These are phyloP conservation scores for Zosterops lateralis DNA, from an alignment of 2,113 vertebrate genomes.

Conservation along the genomic window DNA sequence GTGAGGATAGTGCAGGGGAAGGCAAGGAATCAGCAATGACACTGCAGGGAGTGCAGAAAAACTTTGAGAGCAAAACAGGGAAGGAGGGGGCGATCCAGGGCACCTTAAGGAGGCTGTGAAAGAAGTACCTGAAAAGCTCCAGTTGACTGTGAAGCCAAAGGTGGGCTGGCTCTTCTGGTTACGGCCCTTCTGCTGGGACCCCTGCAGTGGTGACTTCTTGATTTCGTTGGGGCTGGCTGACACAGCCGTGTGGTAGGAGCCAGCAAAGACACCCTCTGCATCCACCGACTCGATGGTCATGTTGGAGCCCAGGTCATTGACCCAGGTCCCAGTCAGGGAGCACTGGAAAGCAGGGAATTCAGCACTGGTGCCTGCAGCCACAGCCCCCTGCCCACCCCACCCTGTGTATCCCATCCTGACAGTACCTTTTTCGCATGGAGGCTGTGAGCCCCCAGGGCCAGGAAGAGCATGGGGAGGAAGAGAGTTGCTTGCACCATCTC, in stretches of 20 bases:
- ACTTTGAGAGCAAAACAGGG: fast-evolving
- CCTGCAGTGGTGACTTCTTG: background rate
- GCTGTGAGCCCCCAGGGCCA: background rate
- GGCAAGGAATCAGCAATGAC: background rate
- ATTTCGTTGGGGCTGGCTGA: fast-evolving
- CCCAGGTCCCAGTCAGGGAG: fast-evolving
- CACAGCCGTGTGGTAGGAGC: background rate
- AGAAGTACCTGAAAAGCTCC: slow-evolving; percentile 4
- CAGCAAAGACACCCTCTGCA: fast-evolving
- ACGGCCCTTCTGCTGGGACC: fast-evolving
- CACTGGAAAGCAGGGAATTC: background rate
- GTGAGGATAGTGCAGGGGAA: fast-evolving
- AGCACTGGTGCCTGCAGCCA: background rate
- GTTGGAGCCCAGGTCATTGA: slow-evolving; percentile 7
- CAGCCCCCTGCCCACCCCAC: background rate
- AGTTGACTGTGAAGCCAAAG: background rate
- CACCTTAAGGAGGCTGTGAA: fast-evolving
- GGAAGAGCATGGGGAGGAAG: background rate
- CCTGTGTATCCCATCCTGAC: background rate
- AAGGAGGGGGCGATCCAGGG: background rate
- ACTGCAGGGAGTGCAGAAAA: background rate
- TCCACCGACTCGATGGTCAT: fast-evolving
- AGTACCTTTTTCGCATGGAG: background rate
- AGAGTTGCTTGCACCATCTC: background rate
- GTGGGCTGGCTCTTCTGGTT: background rate